Base-by-base conservation (phyloP, 64 coral and sea anemone genomes). In the Stichodactyla helianthus region DNA sequence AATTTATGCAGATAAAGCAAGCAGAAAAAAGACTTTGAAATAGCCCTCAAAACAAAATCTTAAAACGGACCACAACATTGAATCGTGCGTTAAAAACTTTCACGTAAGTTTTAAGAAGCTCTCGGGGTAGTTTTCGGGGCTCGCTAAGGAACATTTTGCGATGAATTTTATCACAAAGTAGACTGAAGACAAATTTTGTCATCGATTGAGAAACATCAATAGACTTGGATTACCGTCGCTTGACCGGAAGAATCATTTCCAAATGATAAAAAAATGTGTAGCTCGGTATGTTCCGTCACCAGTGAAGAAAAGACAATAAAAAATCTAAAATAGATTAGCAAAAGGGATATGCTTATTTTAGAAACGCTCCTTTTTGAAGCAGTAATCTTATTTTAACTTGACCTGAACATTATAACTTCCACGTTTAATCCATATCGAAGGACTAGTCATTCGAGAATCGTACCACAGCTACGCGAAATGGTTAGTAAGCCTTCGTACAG, bases 211-310 rank as follows among this genome's bases (percentile, higher is more conserved):
- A 50, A 54, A 81, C 15, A 53, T 0, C 9, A 51, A n/a, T 52
- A 81, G 78, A 81, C 20, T 81, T 81, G 78, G 52, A 81, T 81
- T 81, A 81, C 78, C 35, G 52, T 81, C 16, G 11, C 11, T 4
- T 81, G 35, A 28, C 78, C 52, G 78, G 35, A 54, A 81, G 51
- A 81, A 81, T 81, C 6, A 54, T 81, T 81, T 54, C 35, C 35
- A 44, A 44, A 44, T 53, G 14, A 54, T 50, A 13, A 28, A 20
- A 80, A 81, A 54, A 20, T 5, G 5, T 19, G 51, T 19, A 53
- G 18, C 10, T 12, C 20, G n/a, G 11, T 14, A 53, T 53, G 68
- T 13, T 74, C 68, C 68, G 26, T 26, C 68, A 74, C 23, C 68
- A 31, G 6, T n/a, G n/a, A n/a, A 28, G 8, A 27, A 31, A 15